Conservation (phyloP, 2,797 vertebrate species). For the Telmatherina bonti region DNA sequence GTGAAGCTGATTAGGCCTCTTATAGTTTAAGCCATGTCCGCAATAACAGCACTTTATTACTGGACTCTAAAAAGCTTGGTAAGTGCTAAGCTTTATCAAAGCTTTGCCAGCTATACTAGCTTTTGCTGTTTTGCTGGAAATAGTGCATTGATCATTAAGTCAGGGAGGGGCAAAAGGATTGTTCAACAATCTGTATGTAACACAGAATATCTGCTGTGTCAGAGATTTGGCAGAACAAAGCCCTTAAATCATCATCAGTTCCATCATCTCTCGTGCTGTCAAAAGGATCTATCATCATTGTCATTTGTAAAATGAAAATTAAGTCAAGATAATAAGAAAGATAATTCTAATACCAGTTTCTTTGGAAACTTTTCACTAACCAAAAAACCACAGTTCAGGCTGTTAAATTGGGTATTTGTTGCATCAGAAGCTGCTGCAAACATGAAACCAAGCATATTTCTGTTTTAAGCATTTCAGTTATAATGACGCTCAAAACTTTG, state of each 20-base stretch:
- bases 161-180: conserved; percentile 21
- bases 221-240: conserved; percentile 22
- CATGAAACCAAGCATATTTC: neutral
- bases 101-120: conserved; percentile 19
- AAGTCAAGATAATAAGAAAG: neutral
- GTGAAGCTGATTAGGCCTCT: conserved; percentile 55
- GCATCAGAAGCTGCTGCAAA: neutral
- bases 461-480: neutral
- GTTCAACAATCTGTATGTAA: conserved; percentile 29
- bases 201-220: conserved; percentile 25
- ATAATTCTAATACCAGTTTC: neutral
- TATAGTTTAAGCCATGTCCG: conserved; percentile 22
- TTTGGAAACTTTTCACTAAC: neutral
- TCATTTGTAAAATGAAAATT: neutral
- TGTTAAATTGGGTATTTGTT: neutral
- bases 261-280: neutral
- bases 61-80: conserved; percentile 24
- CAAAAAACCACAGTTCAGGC: neutral
- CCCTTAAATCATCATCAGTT: conserved; percentile 1
- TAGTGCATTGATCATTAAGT: conserved; percentile 42
- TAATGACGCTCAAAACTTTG: neutral
- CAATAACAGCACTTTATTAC: conserved; percentile 24
- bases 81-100: conserved; percentile 27
- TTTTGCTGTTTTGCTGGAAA: conserved; percentile 33
- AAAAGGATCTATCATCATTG: neutral